A percentile compares a stretch with the other conserved stretches of the same genome.
These are phyloP conservation scores for Glaucidium brasilianum DNA, from an alignment of 2,113 vertebrate genomes.

Conservation along the genomic window DNA sequence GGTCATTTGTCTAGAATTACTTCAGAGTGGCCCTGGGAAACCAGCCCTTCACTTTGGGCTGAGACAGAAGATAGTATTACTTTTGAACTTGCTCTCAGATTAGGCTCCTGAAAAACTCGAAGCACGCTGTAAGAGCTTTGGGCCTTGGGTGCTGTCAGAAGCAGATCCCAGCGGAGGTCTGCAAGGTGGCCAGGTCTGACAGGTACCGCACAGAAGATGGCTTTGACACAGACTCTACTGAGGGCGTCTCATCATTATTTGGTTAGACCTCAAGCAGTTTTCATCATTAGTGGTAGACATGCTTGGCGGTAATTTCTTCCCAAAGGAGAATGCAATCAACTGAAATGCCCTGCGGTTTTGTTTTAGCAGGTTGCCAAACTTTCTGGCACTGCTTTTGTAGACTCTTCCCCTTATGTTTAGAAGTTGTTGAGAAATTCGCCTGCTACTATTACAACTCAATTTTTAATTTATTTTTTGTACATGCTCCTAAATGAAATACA, in stretches of 20 bases:
- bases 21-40: background rate
- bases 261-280: background rate
- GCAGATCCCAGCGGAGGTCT: background rate
- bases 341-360: background rate
- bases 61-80: background rate
- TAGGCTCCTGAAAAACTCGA: background rate
- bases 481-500: background rate
- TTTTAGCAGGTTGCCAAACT: background rate
- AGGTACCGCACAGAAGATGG: fast-evolving
- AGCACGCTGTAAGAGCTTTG: background rate
- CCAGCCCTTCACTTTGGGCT: background rate
- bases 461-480: background rate
- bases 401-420: background rate
- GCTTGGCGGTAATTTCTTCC: background rate
- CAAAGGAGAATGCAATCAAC: background rate
- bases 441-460: background rate
- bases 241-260: background rate
- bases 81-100: background rate
- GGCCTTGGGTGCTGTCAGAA: background rate
- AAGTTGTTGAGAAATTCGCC: background rate
- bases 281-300: background rate
- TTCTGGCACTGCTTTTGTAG: background rate
- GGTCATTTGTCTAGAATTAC: background rate
- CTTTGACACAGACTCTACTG: background rate
- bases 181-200: background rate